Base-by-base conservation (phyloP, 2,888 invertebrate species). In the Agriopis leucophaearia region DNA sequence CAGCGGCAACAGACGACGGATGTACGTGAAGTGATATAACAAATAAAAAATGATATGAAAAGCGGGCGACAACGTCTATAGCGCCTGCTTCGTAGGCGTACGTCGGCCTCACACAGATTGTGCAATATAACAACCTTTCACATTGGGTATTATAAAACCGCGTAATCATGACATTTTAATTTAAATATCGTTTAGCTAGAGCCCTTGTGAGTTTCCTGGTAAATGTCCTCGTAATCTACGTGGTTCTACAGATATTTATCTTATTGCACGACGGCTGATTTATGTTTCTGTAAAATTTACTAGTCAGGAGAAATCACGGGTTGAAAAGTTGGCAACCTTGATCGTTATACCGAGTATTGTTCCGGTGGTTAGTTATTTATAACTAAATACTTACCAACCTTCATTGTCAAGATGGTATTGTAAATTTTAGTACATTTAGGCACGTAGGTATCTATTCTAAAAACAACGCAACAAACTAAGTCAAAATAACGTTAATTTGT, bases 1-100 rank as follows among this genome's bases (percentile, higher is more conserved):
- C 80, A 81, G 81, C 75, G 77, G 79, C 80, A 80, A 80, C 75
- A 78, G 80, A 76, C 78, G 78, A 70, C 75, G 74, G 64, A 72
- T 75, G 70, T 73, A 72, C 64, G 63, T 74, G 69, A 77, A 80
- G 75, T 78, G 82, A 82, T 80, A 81, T 74, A 77, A 83, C 79
- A 80, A 81, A 59, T 55, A 81, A 82, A 81, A 78, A 59, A 65
- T 68, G 47, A 70, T 69, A 72, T 72, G 72, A 76, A 78, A 78
- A 73, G 73, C 75, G 75, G 74, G 75, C 77, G 77, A 75, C 74
- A 69, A 74, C 73, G 69, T 75, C 71, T 68, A 71, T 71, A 16
- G 64, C 72, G 13, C n/a, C 45, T 71, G 76, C 66, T 69, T 72
- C 56, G 74, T 77, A 64, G 65, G 65, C 66, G 73, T 64, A 58